These are phyloP conservation scores for Platycercus adscitus DNA, from an alignment of 2,113 vertebrate genomes.

Conservation along the genomic window DNA sequence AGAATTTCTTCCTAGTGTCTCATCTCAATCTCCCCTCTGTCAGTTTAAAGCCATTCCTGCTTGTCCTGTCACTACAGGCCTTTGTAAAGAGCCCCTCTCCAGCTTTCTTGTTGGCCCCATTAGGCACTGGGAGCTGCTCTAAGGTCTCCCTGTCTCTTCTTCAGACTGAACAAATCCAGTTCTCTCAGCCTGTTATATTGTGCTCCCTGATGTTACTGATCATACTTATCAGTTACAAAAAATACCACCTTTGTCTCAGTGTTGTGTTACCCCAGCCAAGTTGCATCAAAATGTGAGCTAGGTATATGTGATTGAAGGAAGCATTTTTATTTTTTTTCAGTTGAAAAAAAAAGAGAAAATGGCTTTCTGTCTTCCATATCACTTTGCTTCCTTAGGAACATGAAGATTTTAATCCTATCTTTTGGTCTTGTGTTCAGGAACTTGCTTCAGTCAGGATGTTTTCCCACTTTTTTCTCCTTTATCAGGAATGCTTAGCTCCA, in stretches of 20 bases:
- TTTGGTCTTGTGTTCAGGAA: background rate
- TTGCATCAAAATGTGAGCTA: background rate
- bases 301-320: background rate
- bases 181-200: background rate
- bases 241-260: fast-evolving
- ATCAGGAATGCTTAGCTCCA: background rate
- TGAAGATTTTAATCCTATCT: background rate
- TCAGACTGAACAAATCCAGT: background rate
- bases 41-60: background rate
- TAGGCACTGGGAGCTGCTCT: background rate
- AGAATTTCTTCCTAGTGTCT: too few relatives aligned
- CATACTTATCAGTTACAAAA: background rate
- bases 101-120: background rate
- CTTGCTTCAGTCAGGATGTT: background rate
- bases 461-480: background rate
- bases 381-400: background rate
- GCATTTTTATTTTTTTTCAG: background rate
- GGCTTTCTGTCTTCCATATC: background rate
- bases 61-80: background rate
- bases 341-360: background rate
- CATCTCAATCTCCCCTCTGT: too few relatives aligned
- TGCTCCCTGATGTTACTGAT: background rate
- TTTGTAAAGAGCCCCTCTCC: background rate
- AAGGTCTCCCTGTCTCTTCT: background rate
- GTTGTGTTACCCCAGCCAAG: background rate